Percentiles rank a stretch among this genome's conserved stretches.
These are phyloP conservation scores for Pemphredon lugubris DNA, from an alignment of 2,888 invertebrate genomes.

Conservation along the genomic window DNA sequence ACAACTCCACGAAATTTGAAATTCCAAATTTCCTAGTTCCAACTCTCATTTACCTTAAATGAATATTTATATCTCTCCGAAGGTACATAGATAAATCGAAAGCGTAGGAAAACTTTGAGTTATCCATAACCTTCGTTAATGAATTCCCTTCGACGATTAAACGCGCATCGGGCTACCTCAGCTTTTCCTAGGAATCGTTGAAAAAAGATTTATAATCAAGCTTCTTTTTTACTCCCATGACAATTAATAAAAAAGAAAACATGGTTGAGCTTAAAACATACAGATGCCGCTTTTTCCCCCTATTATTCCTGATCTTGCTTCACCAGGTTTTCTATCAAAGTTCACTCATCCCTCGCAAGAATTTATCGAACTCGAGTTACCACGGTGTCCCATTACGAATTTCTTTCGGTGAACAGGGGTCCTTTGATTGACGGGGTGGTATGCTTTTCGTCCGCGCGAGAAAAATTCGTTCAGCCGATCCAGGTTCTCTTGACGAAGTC, in stretches of 20 bases:
- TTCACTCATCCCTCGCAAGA: neutral
- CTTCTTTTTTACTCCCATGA: too few relatives aligned
- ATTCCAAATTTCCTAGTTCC: neutral
- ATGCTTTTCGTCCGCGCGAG: too few relatives aligned
- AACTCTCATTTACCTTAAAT: too few relatives aligned
- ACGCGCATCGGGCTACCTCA: slow-evolving; percentile 30
- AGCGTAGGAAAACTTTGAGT: too few relatives aligned
- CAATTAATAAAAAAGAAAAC: too few relatives aligned
- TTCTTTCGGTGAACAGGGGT: slow-evolving; percentile 2
- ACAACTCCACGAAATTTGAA: neutral
- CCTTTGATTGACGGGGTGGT: neutral
- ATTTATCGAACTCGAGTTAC: neutral
- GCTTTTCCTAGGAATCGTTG: slow-evolving; percentile 4
- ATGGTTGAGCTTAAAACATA: too few relatives aligned
- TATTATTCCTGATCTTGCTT: too few relatives aligned
- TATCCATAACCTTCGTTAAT: too few relatives aligned
- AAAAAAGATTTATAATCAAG: slow-evolving; percentile 29
- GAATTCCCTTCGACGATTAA: neutral
- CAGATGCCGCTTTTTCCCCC: too few relatives aligned
- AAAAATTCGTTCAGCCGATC: slow-evolving; percentile 61
- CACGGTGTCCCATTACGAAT: slow-evolving; percentile 5
- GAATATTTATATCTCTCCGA: neutral
- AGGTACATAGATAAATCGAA: too few relatives aligned
- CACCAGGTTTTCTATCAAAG: too few relatives aligned
- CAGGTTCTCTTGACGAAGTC: slow-evolving; percentile 82